Conservation (phyloP, 2,113 vertebrate species). For the Gasterosteus nipponicus region DNA sequence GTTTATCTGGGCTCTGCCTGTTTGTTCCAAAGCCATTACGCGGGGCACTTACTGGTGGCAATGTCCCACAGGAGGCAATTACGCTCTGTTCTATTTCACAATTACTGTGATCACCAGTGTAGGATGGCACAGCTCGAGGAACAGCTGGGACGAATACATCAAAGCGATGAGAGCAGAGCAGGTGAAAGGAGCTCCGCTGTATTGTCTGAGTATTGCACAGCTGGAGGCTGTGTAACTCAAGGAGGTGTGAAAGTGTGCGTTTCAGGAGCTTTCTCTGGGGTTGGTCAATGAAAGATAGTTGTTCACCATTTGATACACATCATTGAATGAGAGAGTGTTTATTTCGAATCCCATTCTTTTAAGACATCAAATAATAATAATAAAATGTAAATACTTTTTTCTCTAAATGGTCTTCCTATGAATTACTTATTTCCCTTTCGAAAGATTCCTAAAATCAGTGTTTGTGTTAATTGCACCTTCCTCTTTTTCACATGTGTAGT, state of each 20-base stretch:
- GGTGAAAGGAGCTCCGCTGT: conserved; percentile 27
- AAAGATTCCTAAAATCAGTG: background rate
- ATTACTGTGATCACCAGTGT: conserved; percentile 61
- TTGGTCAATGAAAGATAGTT: background rate
- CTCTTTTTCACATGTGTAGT: background rate
- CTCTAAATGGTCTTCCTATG: background rate
- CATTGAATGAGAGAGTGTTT: background rate
- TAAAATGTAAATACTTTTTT: background rate
- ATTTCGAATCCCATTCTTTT: background rate
- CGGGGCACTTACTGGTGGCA: conserved; percentile 37
- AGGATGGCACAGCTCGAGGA: conserved; percentile 35
- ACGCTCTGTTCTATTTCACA: conserved; percentile 60
- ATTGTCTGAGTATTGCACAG: conserved; percentile 23
- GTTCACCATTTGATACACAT: background rate
- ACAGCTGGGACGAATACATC: conserved; percentile 71
- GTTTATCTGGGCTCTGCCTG: conserved; percentile 44
- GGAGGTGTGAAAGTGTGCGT: conserved; percentile 32
- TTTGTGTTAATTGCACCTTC: background rate
- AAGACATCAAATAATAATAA: background rate
- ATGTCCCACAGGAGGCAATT: conserved; percentile 67
- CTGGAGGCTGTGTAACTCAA: conserved; percentile 36
- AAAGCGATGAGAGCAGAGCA: conserved; percentile 56
- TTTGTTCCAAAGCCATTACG: conserved; percentile 42
- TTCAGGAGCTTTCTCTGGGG: conserved; percentile 8
- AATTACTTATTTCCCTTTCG: background rate